A percentile compares a stretch with the other conserved stretches of the same genome.
Conservation (phyloP, 2,888 invertebrate species). For the Leptinotarsa juncta region DNA sequence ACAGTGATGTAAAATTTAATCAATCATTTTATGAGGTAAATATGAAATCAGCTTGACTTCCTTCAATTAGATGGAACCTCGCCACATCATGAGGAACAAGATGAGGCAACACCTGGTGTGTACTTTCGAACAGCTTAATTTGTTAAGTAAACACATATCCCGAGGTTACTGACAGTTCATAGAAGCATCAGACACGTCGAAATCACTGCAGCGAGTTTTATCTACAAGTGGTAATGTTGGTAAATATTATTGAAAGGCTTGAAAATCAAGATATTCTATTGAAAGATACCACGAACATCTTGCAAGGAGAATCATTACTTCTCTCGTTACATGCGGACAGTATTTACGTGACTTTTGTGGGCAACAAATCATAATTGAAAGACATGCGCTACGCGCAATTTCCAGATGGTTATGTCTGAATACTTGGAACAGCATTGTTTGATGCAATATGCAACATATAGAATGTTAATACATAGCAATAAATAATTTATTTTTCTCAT, state of each 20-base stretch:
- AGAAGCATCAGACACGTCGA: constrained; percentile 39
- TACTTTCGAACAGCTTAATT: constrained; percentile 45
- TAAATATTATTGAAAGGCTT: constrained; percentile 38
- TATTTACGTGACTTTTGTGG: constrained; percentile 6
- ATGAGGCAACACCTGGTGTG: constrained; percentile 43
- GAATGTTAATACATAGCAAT: neutral
- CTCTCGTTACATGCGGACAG: constrained; percentile 9
- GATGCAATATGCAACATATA: neutral
- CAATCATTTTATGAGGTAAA: neutral
- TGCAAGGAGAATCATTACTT: neutral
- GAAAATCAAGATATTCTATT: constrained; percentile 20
- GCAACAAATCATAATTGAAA: constrained; percentile 9
- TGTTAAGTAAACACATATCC: constrained; percentile 46
- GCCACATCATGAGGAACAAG: constrained; percentile 27
- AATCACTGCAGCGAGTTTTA: constrained; percentile 36
- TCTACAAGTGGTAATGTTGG: constrained; percentile 37
- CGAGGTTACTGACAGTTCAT: constrained; percentile 50
- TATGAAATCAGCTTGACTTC: neutral
- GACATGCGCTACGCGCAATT: neutral
- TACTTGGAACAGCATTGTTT: neutral
- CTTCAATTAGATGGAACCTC: constrained; percentile 11
- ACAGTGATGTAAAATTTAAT: neutral
- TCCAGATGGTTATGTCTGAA: neutral
- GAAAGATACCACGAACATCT: constrained; percentile 10
- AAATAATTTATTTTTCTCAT: neutral